These are phyloP conservation scores for Sebastes miniatus DNA, from an alignment of 2,797 vertebrate genomes.

Conservation along the genomic window DNA sequence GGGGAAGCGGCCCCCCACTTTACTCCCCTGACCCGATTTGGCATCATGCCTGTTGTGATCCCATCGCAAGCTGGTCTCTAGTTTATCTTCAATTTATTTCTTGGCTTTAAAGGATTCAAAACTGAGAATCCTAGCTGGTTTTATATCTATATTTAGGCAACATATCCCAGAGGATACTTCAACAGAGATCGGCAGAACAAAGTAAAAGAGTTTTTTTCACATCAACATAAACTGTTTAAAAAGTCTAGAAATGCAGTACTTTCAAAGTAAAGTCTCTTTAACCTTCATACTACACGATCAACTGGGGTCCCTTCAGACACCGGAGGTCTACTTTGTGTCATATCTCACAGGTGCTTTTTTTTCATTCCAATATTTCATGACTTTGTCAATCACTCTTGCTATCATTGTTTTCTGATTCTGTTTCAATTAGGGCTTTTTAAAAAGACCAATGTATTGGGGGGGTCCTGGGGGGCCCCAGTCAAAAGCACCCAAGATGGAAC, in stretches of 20 bases:
- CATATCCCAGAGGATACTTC: neutral
- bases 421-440: neutral
- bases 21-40: neutral
- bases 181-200: neutral
- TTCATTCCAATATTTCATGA: neutral
- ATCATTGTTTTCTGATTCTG: neutral
- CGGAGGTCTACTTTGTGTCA: neutral
- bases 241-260: neutral
- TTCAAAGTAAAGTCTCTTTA: neutral
- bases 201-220: neutral
- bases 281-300: neutral
- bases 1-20: neutral
- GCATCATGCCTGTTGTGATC: fast-evolving
- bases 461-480: fast-evolving
- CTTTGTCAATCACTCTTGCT: neutral
- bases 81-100: neutral
- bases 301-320: neutral
- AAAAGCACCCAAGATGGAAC: neutral
- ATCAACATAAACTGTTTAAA: neutral
- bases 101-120: neutral
- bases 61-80: neutral
- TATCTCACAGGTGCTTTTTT: neutral
- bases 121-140: neutral
- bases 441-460: neutral
- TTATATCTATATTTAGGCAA: neutral